Percentiles rank a stretch among this genome's conserved stretches.
These are phyloP conservation scores for Steatornis caripensis DNA, from an alignment of 2,113 vertebrate species.

Conservation along the genomic window DNA sequence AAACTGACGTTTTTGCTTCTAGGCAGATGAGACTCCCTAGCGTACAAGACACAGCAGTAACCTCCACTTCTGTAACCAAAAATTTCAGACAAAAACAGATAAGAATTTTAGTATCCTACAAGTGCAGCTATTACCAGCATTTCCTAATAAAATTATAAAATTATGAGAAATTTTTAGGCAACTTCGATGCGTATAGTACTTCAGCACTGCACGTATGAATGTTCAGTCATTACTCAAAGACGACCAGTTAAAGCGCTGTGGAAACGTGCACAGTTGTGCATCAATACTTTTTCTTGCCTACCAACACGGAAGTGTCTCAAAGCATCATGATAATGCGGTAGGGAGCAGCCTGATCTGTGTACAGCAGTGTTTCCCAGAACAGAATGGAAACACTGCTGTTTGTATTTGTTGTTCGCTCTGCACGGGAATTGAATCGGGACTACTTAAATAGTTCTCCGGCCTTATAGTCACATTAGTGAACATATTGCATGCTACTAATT, in stretches of 20 bases:
- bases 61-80: slow-evolving; percentile 13
- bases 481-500: neutral
- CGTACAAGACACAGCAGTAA: slow-evolving; percentile 5
- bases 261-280: neutral
- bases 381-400: neutral
- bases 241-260: neutral
- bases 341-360: neutral
- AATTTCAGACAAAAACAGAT: slow-evolving; percentile 29
- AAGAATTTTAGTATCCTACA: slow-evolving; percentile 54
- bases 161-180: neutral
- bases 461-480: neutral
- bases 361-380: neutral
- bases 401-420: neutral
- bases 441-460: neutral
- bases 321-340: neutral
- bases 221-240: neutral
- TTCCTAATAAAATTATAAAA: slow-evolving; percentile 13
- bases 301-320: neutral
- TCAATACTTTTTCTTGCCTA: neutral
- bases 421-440: neutral
- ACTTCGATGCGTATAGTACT: neutral
- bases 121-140: slow-evolving; percentile 47
- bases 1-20: slow-evolving; percentile 41
- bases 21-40: slow-evolving; percentile 13
- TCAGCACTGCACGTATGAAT: neutral